Evolutionary conservation across 2,888 invertebrate genomes (phyloP).

Genomic region (Iselma pallidipennis): DNA sequence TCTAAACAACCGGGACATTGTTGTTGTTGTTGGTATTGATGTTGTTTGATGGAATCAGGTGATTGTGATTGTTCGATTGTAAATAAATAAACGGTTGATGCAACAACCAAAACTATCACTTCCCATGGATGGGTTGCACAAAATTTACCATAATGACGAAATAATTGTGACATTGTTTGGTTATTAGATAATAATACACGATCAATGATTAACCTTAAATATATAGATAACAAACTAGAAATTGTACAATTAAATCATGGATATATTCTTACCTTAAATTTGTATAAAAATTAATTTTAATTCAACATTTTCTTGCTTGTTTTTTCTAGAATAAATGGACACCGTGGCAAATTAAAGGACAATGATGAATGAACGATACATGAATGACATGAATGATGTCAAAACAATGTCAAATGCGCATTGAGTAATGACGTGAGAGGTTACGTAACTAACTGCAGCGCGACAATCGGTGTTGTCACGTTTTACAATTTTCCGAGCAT

Average conservation of each 20-base stretch:
- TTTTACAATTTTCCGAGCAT: too few relatives aligned
- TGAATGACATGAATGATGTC: too few relatives aligned
- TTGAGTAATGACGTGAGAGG: too few relatives aligned
- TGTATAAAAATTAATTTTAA: background rate
- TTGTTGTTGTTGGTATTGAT: constrained; percentile 37
- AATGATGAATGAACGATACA: too few relatives aligned
- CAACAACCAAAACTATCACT: constrained; percentile 84
- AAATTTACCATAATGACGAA: constrained; percentile 82
- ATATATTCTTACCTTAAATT: background rate
- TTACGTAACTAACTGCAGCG: too few relatives aligned
- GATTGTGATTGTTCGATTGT: constrained; percentile 64
- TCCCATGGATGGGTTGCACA: constrained; percentile 94
- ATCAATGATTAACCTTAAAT: background rate
- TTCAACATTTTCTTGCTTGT: background rate
- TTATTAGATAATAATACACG: background rate
- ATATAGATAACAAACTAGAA: too few relatives aligned
- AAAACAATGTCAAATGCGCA: too few relatives aligned
- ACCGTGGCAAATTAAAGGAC: too few relatives aligned
- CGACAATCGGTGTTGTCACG: too few relatives aligned
- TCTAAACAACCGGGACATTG: constrained; percentile 41
- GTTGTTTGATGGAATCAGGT: constrained; percentile 34
- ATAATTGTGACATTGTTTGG: constrained; percentile 59
- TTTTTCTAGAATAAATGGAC: background rate
- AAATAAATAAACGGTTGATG: constrained; percentile 76
- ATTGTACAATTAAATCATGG: too few relatives aligned